These are phyloP conservation scores for Octodonta nipae DNA, from an alignment of 2,888 invertebrate species.

Conservation along the genomic window DNA sequence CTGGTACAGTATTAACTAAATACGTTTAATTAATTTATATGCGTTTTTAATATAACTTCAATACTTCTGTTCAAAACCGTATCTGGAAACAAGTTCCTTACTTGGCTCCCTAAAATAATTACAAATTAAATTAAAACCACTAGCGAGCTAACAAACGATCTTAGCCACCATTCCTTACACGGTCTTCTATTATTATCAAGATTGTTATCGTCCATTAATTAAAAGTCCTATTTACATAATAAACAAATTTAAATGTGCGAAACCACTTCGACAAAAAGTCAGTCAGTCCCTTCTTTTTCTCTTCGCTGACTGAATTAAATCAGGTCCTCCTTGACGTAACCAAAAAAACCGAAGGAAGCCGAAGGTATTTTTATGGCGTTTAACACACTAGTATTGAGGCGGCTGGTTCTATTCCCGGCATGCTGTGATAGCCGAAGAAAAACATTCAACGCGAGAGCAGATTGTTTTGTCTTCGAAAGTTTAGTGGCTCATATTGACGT, in stretches of 20 bases:
- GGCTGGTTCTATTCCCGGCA: constrained; percentile 28
- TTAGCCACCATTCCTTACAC: too few relatives aligned
- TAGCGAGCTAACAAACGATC: too few relatives aligned
- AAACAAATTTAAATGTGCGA: constrained; percentile 14
- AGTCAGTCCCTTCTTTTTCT: neutral
- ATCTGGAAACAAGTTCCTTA: too few relatives aligned
- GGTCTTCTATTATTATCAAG: constrained; percentile 3
- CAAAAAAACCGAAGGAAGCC: neutral
- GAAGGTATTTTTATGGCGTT: constrained; percentile 34
- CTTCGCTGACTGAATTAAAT: constrained; percentile 3
- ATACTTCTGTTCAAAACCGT: too few relatives aligned
- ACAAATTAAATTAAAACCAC: too few relatives aligned
- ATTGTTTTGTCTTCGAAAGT: constrained; percentile 21
- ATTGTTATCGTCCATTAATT: constrained; percentile 11
- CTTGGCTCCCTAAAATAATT: too few relatives aligned
- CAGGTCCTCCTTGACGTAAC: neutral
- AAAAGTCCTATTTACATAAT: constrained; percentile 12
- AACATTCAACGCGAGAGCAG: constrained; percentile 12
- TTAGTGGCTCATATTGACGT: constrained; percentile 23
- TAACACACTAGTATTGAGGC: constrained; percentile 30
- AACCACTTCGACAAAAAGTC: constrained; percentile 1
- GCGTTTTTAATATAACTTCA: too few relatives aligned
- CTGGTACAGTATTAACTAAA: too few relatives aligned
- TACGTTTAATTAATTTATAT: too few relatives aligned
- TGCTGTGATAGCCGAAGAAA: constrained; percentile 16